Evolutionary conservation across 2,797 vertebrate species (phyloP), one percentile per base, ranked within the genome.

Genomic region (Lateolabrax maculatus): DNA sequence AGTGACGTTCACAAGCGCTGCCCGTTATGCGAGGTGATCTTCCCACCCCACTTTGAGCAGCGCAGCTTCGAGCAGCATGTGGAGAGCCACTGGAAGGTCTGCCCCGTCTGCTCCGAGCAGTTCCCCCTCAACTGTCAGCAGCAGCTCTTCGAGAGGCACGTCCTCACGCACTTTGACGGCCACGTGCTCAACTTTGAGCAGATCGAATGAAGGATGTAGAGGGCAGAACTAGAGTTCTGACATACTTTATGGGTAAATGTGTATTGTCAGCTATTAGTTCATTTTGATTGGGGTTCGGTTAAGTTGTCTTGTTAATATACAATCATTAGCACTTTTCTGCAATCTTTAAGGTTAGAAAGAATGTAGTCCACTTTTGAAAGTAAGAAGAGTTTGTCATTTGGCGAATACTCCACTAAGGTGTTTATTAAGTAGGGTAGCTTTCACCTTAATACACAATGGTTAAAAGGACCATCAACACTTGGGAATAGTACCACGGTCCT

Each of bases 61-160:
- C 96, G 93, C 91, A 98, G 97, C 86, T 99, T 99, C 68, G 98
- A 99, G 94, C 97, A 97, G 18, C 98, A 99, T 0, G 98, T 99
- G 15, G 97, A 99, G 88, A 98, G 97, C 74, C 98, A 99, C 96
- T 99, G 98, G 98, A 98, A 98, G 91, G 96, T 98, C 43, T 99
- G 98, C 74, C 98, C 98, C 3, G 96, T 99, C 90, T 99, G 98
- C 95, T 96, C 95, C 0, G 96, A 99, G 95, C 98, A 99, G 94
- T 99, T 99, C 88, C 96, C 98, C 0, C 97, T 97, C 0, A 95
- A 99, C 95, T 98, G 96, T 0, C 96, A 98, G 90, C 98, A 99
- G 95, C 95, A 95, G 53, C 96, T 96, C 1, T 99, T 98, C 37
- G 97, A 99, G 95, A 95, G 95, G 83, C 98, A 99, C 1, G 98